Evolutionary conservation across 1,140 invertebrate genomes (phyloP), one percentile per base, ranked within the genome.

Genomic region (Riptortus pedestris): DNA sequence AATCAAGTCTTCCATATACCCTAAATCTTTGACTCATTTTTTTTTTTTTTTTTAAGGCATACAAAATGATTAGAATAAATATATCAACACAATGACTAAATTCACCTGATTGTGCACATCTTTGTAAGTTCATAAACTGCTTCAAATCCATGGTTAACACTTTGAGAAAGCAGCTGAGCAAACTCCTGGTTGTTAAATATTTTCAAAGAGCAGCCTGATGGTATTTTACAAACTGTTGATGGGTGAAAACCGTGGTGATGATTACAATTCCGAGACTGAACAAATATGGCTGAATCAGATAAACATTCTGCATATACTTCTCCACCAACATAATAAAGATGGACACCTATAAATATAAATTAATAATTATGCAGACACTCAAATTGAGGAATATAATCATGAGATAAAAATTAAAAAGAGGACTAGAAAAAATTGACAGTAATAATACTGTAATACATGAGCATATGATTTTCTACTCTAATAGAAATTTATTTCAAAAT

Each of bases 231-330:
- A 0, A 98, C 94, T 1, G 94, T 97, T 22, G 90, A 93, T 12
- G 91, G 92, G 77, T 96, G 92, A 79, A 96, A 97, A 68, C 92
- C 88, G 69, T 95, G 91, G 73, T 92, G 91, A 74, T 93, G 91
- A 77, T 97, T 98, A 74, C 93, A 97, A 73, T 96, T 96, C 45
- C 93, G 82, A 55, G 91, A 95, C 77, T 98, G 93, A 12, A 98
- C 93, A 75, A 98, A 98, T 69, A 98, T 95, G 29, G 93, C 91
- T 29, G 90, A 90, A 74, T 97, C 94, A 16, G 91, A 95, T 2
- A 96, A 76, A 72, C 93, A 96, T 74, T 97, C 93, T 0, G 93
- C 93, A 77, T 97, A 99, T 3, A 99, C 96, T 76, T 99, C 96
- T 0, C 96, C 96, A 26, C 93, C 93, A 20, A 98, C 94, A 72